Percentiles rank a stretch among this genome's conserved stretches.
Conservation (phyloP, 2,797 vertebrate species). For the Glyptemys insculpta region DNA sequence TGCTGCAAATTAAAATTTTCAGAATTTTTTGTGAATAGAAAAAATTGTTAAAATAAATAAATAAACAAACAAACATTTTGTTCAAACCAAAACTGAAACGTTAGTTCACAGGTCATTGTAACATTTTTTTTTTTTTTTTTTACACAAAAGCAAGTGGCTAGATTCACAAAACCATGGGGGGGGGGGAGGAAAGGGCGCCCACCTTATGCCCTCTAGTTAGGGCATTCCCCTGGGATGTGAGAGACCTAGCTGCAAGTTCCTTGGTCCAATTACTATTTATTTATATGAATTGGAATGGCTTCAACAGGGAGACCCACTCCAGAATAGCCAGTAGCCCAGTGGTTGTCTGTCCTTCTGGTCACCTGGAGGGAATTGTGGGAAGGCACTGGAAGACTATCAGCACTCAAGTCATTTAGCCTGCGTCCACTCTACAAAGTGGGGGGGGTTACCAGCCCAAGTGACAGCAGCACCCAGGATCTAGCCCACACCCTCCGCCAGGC, state of each 20-base stretch:
- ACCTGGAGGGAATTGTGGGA: not conserved
- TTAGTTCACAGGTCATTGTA: not conserved
- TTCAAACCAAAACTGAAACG: not conserved
- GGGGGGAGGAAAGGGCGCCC: too few species aligned
- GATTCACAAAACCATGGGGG: not conserved
- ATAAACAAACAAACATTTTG: not conserved
- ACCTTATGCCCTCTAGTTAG: not conserved
- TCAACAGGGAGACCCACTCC: not conserved
- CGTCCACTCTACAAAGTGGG: not conserved
- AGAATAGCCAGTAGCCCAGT: not conserved
- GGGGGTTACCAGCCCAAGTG: too few species aligned
- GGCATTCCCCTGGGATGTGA: not conserved
- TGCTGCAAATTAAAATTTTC: not conserved
- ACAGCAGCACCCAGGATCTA: not conserved
- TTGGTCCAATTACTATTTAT: not conserved
- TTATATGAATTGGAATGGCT: not conserved
- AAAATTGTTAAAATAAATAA: not conserved
- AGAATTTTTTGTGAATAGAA: not conserved
- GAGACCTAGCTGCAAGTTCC: too few species aligned
- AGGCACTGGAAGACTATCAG: not conserved
- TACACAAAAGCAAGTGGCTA: not conserved
- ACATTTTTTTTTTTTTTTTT: not conserved
- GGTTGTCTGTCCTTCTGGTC: not conserved
- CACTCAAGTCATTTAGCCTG: not conserved
- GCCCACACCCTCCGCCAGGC: not conserved